Evolutionary conservation across 2,888 invertebrate genomes (phyloP), one percentile per base, ranked within the genome.

Genomic region (Notodonta ziczac): DNA sequence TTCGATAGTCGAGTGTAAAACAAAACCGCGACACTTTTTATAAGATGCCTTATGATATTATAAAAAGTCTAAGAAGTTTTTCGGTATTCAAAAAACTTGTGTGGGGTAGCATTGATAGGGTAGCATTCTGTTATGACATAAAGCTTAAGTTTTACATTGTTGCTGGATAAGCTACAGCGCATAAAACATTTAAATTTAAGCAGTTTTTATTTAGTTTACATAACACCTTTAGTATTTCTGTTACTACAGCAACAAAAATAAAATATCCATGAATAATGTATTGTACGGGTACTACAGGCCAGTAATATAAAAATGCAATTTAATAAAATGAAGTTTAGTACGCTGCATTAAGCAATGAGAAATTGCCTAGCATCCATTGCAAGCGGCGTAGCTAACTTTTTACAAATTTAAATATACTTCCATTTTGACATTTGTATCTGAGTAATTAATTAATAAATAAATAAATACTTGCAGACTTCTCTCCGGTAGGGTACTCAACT

Each of bases 11-110:
- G 84, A 82, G 69, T 86, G 84, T 86, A 84, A 86, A 86, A 88
- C 72, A 82, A 86, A 84, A 88, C 85, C 81, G 80, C 83, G 79
- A 81, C 71, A 80, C 59, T 87, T 89, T 90, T 89, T 90, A 79
- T 78, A 73, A 72, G 73, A 84, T 81, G 71, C 88, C 88, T 85
- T 87, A 85, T 84, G 84, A 89, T 85, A 74, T 76, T 74, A 70
- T 77, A 89, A 90, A 53, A 88, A 86, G 74, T 70, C 64, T 65
- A 82, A 81, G 74, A 60, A 73, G 78, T 81, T 85, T 87, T 87
- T 85, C 74, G 77, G 77, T 74, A 73, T 79, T 74, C 72, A 81
- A 86, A 85, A 88, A 89, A 85, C 66, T 81, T 84, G 78, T 54
- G 54, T 46, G 46, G 46, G 46, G 46, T 46, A 42, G 10, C 10